Evolutionary conservation across 2,797 vertebrate species (phyloP).

Genomic region (Aphelocoma californica): DNA sequence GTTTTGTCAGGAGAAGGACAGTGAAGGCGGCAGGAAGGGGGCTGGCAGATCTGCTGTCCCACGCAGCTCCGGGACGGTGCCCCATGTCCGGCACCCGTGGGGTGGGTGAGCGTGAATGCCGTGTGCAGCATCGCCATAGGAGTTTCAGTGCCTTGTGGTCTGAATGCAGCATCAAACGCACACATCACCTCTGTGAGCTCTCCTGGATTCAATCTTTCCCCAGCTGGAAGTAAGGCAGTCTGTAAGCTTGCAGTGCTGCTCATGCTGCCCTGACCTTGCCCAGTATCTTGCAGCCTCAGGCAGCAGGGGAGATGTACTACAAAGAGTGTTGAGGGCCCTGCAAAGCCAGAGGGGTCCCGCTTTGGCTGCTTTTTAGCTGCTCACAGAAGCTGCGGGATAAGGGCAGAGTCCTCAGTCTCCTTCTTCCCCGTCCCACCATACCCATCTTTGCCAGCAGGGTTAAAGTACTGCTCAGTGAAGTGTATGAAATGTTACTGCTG

Average conservation of each 20-base stretch:
- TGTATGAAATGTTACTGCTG: conserved; percentile 68
- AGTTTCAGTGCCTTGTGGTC: not conserved
- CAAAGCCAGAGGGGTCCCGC: not conserved
- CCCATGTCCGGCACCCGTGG: rapidly evolving
- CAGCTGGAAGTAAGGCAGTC: not conserved
- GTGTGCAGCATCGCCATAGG: not conserved
- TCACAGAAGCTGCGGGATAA: not conserved
- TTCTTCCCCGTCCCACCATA: not conserved
- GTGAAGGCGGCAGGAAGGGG: not conserved
- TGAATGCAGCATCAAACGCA: not conserved
- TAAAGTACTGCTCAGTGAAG: not conserved
- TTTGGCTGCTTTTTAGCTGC: not conserved
- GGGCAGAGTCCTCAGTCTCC: not conserved
- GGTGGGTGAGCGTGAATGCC: not conserved
- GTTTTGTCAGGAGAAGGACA: not conserved
- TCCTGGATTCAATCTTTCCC: not conserved
- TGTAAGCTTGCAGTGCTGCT: not conserved
- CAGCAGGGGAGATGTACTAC: not conserved
- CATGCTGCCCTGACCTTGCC: not conserved
- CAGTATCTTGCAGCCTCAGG: not conserved
- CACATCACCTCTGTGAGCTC: not conserved
- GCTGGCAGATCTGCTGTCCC: not conserved
- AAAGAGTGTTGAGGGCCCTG: not conserved
- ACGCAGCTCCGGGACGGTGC: not conserved
- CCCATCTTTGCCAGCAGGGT: not conserved